Conservation (phyloP, 2,888 invertebrate genomes). For the Dromius quadrimaculatus region DNA sequence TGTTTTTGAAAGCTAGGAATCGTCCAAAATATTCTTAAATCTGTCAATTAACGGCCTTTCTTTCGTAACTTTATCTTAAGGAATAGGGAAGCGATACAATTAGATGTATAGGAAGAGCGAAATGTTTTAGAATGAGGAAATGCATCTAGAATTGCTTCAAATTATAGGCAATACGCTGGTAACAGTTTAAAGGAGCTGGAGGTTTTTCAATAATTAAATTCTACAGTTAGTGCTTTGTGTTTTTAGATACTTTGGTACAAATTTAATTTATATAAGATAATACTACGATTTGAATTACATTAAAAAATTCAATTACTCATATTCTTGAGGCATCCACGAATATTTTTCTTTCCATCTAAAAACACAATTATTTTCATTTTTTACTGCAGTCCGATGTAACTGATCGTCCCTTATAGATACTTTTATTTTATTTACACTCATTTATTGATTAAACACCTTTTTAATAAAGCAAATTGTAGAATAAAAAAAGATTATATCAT, state of each 20-base stretch:
- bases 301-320: conserved; percentile 9
- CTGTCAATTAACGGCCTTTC: no score
- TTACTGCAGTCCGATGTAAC: neutral
- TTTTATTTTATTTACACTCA: conserved; percentile 18
- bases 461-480: neutral
- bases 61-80: no score
- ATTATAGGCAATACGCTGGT: neutral
- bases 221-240: no score
- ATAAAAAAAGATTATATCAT: neutral
- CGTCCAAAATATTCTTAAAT: no score
- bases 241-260: neutral
- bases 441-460: neutral
- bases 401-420: neutral
- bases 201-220: no score
- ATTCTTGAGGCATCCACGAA: conserved; percentile 12
- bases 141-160: no score
- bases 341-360: conserved; percentile 19
- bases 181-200: no score
- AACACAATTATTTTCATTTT: conserved; percentile 19
- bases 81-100: no score
- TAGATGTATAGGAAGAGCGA: no score
- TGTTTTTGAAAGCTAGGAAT: no score
- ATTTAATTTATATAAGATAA: neutral
- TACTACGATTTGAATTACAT: neutral
- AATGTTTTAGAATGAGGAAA: no score